Conservation (phyloP, 1,140 invertebrate species). For the Anoplophora glabripennis region DNA sequence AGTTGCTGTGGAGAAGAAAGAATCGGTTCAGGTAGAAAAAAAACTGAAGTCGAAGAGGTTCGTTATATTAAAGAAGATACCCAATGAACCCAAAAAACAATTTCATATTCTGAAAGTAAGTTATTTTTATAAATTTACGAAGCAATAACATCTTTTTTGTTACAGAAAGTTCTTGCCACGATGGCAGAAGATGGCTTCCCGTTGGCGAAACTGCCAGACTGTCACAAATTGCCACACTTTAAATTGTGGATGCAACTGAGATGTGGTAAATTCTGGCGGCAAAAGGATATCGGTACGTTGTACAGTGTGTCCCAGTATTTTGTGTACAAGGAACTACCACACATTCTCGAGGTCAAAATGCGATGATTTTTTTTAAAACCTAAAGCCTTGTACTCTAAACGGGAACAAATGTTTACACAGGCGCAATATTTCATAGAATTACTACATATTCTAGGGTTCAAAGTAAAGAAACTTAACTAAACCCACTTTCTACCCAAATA, state of each 20-base stretch:
- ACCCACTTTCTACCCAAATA: too few species aligned
- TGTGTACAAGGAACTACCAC: too few species aligned
- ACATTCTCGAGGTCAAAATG: too few species aligned
- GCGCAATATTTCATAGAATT: too few species aligned
- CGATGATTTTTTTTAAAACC: too few species aligned
- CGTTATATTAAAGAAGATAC: constrained; percentile 34
- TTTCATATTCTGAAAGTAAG: constrained; percentile 31
- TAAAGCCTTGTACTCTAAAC: too few species aligned
- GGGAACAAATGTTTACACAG: too few species aligned
- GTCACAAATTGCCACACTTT: constrained; percentile 41
- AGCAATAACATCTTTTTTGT: constrained; percentile 7
- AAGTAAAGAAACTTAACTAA: too few species aligned
- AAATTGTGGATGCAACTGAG: constrained; percentile 41
- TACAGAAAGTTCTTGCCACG: constrained; percentile 28
- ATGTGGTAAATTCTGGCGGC: constrained; percentile 32
- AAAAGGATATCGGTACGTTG: constrained; percentile 30
- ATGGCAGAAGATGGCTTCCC: constrained; percentile 44
- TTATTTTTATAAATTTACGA: too few species aligned
- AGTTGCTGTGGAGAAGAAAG: constrained; percentile 1
- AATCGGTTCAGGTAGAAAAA: not conserved
- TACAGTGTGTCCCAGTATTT: not conserved
- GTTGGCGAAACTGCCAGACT: constrained; percentile 42
- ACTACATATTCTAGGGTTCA: too few species aligned
- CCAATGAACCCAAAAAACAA: constrained; percentile 24
- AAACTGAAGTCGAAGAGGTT: constrained; percentile 25